Percentiles rank a stretch among this genome's conserved stretches.
phyloP scores from a whole-genome alignment of 2,113 vertebrate species.

The Cebus imitator region DNA sequence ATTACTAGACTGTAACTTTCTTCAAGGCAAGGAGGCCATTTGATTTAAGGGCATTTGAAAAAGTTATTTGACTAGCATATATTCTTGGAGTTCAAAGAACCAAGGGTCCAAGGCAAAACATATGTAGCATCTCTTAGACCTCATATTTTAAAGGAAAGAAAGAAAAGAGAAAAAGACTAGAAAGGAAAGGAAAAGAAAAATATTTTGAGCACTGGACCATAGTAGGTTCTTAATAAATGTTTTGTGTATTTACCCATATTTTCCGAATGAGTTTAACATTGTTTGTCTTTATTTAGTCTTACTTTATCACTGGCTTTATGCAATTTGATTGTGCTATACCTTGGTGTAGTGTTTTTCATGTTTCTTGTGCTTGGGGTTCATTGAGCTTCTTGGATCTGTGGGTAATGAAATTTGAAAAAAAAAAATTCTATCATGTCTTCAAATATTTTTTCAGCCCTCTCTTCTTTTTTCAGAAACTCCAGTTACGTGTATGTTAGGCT shows the following conservation, averaged over 20 bases:
- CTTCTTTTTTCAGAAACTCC: background rate
- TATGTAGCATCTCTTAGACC: background rate
- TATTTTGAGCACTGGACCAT: background rate
- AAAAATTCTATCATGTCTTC: background rate
- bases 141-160: background rate
- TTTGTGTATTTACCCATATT: background rate
- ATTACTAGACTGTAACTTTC: background rate
- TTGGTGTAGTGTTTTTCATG: background rate
- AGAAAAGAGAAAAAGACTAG: background rate
- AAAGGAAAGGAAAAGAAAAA: background rate
- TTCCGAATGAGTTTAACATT: constrained; percentile 4
- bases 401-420: background rate
- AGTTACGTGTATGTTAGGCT: background rate
- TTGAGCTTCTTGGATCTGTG: background rate
- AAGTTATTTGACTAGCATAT: background rate
- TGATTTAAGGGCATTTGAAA: background rate
- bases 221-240: background rate
- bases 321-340: background rate
- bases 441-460: background rate
- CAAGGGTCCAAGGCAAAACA: background rate
- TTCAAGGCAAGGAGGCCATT: background rate
- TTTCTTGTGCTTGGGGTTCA: background rate
- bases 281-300: background rate
- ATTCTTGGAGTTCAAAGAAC: constrained; percentile 11
- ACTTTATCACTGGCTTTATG: background rate